Base-by-base conservation (phyloP, 1,140 invertebrate species). In the Eueides isabella region DNA sequence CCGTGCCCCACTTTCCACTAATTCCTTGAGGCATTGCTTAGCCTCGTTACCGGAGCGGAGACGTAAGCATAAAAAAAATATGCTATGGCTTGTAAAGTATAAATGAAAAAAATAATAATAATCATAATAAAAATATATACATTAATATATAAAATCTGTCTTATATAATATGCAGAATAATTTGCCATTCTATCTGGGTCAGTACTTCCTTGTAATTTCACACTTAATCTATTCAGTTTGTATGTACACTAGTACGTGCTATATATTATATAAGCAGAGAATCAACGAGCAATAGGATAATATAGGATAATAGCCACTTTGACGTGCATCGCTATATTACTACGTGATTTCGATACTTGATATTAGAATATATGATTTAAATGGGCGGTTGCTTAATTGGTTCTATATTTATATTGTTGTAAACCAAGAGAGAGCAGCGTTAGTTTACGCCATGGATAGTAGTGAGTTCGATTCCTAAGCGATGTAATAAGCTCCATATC, bases 151-250 rank as follows among this genome's bases (percentile, higher is more conserved):
- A 55, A 55, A n/a, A n/a, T n/a, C 48, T 26, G 2, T 6, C 5
- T 12, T 55, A 55, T 55, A 55, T 55, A 23, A 55, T 55, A 55
- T 55, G 23, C 48, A 55, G n/a, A 55, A 55, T 55, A 26, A 55
- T 55, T 55, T 26, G 23, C 48, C 48, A 55, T 55, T 23, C 48
- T 23, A 26, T 26, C 9, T 55, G 48, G 23, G 23, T 55, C 48
- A 26, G 23, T 55, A 26, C 48, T 55, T 55, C 48, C 48, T 55
- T 55, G 48, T 55, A 55, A 55, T 55, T 55, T 55, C 48, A 55
- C 48, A 26, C 48, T 55, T 55, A 55, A 55, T 55, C 48, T 26
- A 55, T 55, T 55, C 19, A 23, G 23, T 55, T 2, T 55, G 26
- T 26, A 44, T 6, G 19, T 19, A 55, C 9, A 55, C 41, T 48